Percentiles rank a stretch among this genome's conserved stretches.
Evolutionary conservation across 2,113 vertebrate species (phyloP).

Genomic region (Nettapus auritus): DNA sequence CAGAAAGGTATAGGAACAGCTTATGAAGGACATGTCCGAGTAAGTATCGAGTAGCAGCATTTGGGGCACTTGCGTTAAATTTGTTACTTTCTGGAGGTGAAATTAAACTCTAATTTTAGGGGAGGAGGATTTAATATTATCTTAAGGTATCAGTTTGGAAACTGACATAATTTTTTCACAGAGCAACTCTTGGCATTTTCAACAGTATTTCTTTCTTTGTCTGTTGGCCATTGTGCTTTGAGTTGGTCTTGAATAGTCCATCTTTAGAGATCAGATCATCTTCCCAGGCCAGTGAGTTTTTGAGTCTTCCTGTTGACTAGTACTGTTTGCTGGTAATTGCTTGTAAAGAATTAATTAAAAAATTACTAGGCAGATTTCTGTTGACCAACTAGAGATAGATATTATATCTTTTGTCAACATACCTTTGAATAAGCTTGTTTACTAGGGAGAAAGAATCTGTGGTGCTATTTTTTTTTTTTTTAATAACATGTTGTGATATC

Average conservation of each 20-base stretch:
- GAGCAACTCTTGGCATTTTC: not conserved
- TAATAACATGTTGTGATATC: not conserved
- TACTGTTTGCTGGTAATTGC: not conserved
- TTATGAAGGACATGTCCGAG: conserved; percentile 94
- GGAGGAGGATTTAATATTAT: not conserved
- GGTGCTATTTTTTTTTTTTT: not conserved
- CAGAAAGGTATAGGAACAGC: conserved; percentile 96
- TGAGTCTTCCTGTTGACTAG: not conserved
- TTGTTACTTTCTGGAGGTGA: not conserved
- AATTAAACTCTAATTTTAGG: not conserved
- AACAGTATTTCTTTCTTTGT: not conserved
- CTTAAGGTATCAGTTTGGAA: not conserved
- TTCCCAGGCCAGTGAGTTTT: not conserved
- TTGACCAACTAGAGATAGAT: not conserved
- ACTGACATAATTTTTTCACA: not conserved
- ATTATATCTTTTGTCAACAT: not conserved
- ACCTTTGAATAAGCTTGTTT: not conserved
- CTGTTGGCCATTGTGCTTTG: not conserved
- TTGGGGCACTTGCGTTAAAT: not conserved
- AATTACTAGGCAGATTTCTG: not conserved
- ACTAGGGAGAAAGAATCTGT: not conserved
- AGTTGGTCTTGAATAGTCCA: not conserved
- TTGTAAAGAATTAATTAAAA: not conserved
- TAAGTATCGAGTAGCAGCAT: conserved; percentile 72
- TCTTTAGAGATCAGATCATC: not conserved